These are phyloP conservation scores for Scolopax rusticola DNA, from an alignment of 2,797 vertebrate genomes.

Conservation along the genomic window DNA sequence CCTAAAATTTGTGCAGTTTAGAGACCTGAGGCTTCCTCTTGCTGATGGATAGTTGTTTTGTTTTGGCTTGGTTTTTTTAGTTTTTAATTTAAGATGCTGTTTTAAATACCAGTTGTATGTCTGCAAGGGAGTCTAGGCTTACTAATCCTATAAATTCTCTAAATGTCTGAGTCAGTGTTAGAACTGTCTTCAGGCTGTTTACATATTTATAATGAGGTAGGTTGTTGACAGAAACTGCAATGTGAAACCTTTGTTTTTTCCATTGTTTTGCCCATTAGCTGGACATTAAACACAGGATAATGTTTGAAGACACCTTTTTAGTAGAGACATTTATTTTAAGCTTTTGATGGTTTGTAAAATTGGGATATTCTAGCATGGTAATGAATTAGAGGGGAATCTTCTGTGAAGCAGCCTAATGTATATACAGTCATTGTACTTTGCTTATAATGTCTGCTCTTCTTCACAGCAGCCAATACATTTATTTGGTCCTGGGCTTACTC, in stretches of 20 bases:
- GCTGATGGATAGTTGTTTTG: neutral
- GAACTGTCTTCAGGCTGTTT: neutral
- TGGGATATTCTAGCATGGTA: neutral
- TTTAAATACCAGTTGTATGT: constrained; percentile 65
- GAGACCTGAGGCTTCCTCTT: constrained; percentile 11
- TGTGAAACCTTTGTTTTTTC: neutral
- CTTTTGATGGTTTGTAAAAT: neutral
- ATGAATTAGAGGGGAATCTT: neutral
- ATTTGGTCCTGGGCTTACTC: neutral
- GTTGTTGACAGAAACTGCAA: neutral
- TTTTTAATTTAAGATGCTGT: constrained; percentile 42
- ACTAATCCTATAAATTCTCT: constrained; percentile 56
- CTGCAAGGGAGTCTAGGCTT: constrained; percentile 46
- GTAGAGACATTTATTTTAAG: neutral
- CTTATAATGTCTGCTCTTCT: neutral
- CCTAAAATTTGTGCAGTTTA: neutral
- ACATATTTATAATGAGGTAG: neutral
- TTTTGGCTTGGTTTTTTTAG: neutral
- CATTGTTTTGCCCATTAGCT: neutral
- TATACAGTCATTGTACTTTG: neutral
- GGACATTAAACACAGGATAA: neutral
- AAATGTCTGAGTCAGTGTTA: neutral
- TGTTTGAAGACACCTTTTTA: neutral
- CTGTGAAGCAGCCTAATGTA: neutral
- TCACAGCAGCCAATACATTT: neutral